These are phyloP conservation scores for Hippocampus kuda DNA, from an alignment of 2,797 vertebrate species.

Conservation along the genomic window DNA sequence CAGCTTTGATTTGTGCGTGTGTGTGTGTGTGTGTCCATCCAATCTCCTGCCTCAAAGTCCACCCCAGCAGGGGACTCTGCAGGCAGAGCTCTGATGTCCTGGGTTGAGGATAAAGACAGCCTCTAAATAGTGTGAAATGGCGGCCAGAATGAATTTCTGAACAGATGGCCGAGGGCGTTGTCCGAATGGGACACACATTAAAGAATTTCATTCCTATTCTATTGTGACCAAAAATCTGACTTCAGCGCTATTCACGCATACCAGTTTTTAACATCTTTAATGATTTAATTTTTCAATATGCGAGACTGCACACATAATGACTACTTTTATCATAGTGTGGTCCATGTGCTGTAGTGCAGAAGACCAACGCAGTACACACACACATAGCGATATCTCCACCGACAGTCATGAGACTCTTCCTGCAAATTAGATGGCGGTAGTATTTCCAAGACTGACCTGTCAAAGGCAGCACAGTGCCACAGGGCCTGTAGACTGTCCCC, in stretches of 20 bases:
- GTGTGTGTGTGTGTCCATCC: constrained; percentile 13
- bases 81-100: constrained; percentile 27
- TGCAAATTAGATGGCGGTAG: not conserved
- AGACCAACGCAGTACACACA: too few relatives aligned
- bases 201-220: constrained; percentile 9
- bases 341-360: too few relatives aligned
- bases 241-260: not conserved
- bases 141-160: constrained; percentile 42
- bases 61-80: constrained; percentile 41
- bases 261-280: not conserved
- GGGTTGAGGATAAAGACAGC: constrained; percentile 27
- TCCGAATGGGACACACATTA: constrained; percentile 19
- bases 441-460: not conserved
- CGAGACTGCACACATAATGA: too few relatives aligned
- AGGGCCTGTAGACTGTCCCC: not conserved
- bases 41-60: constrained; percentile 37
- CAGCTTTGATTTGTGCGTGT: too few relatives aligned
- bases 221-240: constrained; percentile 11
- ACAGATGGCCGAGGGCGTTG: constrained; percentile 42
- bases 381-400: not conserved
- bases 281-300: not conserved
- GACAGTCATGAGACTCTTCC: not conserved
- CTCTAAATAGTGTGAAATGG: constrained; percentile 49
- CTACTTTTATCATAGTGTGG: too few relatives aligned
- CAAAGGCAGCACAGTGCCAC: not conserved